phyloP scores from a whole-genome alignment of 2,888 invertebrate genomes.

The Argyresthia goedartella region DNA sequence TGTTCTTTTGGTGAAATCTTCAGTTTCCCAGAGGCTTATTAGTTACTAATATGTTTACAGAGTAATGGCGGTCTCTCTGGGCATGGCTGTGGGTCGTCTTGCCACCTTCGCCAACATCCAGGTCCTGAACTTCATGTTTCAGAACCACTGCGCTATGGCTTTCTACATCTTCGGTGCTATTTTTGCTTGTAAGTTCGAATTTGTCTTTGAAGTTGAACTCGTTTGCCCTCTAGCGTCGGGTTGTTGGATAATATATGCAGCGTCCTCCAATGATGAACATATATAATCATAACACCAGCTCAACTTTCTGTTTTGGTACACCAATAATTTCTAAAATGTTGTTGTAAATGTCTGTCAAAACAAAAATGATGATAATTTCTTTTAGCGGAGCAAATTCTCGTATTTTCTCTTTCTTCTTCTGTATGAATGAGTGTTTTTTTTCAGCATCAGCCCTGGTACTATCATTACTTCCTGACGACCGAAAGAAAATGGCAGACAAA shows the following conservation, averaged over 20 bases:
- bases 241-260: no score
- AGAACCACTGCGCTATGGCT: conserved; percentile 67
- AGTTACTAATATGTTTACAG: conserved; percentile 29
- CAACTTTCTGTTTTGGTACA: no score
- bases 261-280: no score
- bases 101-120: conserved; percentile 72
- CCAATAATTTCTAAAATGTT: no score
- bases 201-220: not conserved
- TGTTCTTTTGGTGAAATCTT: no score
- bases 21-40: not conserved
- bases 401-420: not conserved
- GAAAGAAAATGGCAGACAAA: not conserved
- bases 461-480: conserved; percentile 7
- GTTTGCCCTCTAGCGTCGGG: not conserved
- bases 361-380: no score
- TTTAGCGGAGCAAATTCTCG: not conserved
- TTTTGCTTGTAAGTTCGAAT: conserved; percentile 36
- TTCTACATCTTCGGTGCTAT: conserved; percentile 67
- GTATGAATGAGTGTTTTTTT: no score
- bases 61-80: conserved; percentile 71
- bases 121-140: conserved; percentile 70
- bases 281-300: no score
- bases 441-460: conserved; percentile 7
- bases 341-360: no score
- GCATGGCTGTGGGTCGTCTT: conserved; percentile 67